phyloP scores from a whole-genome alignment of 2,888 invertebrate species.

The Chymomyza caudatula region DNA sequence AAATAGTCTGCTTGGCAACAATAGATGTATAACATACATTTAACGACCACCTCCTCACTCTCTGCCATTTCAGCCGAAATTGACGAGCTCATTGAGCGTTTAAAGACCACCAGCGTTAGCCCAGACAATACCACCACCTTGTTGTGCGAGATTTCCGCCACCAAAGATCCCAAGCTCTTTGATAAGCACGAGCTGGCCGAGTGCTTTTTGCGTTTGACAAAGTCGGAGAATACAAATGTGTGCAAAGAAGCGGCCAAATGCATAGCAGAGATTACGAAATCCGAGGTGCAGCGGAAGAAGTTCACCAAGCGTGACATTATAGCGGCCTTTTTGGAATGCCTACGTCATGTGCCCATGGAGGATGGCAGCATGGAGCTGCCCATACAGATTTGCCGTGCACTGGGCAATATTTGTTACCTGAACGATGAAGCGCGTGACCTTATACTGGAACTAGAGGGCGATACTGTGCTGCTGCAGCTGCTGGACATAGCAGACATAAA shows the following conservation, averaged over 20 bases:
- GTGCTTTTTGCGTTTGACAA: constrained; percentile 72
- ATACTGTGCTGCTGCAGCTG: constrained; percentile 78
- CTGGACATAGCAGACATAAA: constrained; percentile 73
- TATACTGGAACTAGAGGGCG: constrained; percentile 79
- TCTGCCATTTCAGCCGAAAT: constrained; percentile 68
- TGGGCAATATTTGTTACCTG: constrained; percentile 93
- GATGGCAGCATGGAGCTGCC: constrained; percentile 79
- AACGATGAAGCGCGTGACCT: constrained; percentile 85
- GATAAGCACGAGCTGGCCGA: constrained; percentile 76
- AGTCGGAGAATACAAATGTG: constrained; percentile 78
- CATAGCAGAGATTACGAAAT: constrained; percentile 90
- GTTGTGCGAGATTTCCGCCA: constrained; percentile 74
- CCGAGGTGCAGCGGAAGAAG: constrained; percentile 85
- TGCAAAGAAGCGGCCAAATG: constrained; percentile 83
- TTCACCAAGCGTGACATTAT: constrained; percentile 83
- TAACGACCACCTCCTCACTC: background rate
- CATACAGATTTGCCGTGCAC: constrained; percentile 88
- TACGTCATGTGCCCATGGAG: constrained; percentile 74
- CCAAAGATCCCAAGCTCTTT: constrained; percentile 76
- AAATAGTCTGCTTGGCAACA: background rate
- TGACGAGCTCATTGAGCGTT: constrained; percentile 76
- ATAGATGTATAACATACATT: background rate
- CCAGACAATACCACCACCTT: constrained; percentile 62
- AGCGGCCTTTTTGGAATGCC: constrained; percentile 80
- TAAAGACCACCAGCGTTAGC: constrained; percentile 73